These are phyloP conservation scores for Halocaridina rubra DNA, from an alignment of 2,888 invertebrate species.

Conservation along the genomic window DNA sequence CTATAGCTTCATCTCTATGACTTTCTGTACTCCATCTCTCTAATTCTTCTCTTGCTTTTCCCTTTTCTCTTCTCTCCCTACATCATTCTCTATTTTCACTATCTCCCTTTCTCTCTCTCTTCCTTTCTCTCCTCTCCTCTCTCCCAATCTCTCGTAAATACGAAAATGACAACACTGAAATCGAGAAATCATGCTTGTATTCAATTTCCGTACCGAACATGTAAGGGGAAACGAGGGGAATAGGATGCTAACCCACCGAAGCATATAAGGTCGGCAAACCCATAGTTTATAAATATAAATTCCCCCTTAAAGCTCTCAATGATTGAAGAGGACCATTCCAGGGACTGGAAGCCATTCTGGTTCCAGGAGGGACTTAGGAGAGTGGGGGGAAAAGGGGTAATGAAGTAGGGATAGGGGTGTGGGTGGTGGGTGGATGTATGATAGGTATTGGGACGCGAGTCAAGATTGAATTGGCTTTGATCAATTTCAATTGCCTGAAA, in stretches of 20 bases:
- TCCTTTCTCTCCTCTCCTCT: neutral
- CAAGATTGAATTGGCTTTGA: neutral
- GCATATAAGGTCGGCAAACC: neutral
- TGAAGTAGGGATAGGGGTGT: neutral
- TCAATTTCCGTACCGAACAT: neutral
- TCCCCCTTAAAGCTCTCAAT: neutral
- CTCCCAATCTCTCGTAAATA: neutral
- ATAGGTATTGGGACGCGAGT: neutral
- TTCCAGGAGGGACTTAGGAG: neutral
- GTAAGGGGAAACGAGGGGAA: neutral
- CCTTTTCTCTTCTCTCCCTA: neutral
- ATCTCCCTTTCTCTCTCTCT: neutral
- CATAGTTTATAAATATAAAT: neutral
- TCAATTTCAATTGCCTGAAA: neutral
- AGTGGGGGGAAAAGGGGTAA: neutral
- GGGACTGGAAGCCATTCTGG: neutral
- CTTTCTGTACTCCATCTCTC: neutral
- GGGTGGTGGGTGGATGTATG: neutral
- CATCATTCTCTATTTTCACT: neutral
- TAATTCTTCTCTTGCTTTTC: neutral
- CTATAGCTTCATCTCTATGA: no score
- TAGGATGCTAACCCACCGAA: neutral
- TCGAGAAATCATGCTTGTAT: neutral
- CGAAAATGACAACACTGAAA: neutral
- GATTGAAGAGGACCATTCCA: neutral